Evolutionary conservation across 2,797 vertebrate genomes (phyloP).

Genomic region (Sebastes itinus): DNA sequence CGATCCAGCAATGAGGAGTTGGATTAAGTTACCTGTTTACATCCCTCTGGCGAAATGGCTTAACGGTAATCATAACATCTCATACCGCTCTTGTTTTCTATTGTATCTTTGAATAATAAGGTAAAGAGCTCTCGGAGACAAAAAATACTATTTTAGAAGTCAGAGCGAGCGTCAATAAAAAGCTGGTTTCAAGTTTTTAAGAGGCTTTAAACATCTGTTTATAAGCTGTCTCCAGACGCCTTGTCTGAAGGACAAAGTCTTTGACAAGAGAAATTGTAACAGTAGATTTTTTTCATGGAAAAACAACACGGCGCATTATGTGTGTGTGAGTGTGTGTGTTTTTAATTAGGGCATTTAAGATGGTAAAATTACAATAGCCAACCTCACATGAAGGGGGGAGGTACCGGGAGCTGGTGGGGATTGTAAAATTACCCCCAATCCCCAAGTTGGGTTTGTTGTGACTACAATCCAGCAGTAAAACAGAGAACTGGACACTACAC

Average conservation of each 20-base stretch:
- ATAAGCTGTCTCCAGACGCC: constrained; percentile 40
- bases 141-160: background rate
- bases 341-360: constrained; percentile 35
- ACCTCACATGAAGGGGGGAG: constrained; percentile 19
- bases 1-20: background rate
- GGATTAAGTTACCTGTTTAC: background rate
- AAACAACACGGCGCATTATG: background rate
- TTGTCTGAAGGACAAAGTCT: constrained; percentile 34
- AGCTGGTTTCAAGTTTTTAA: constrained; percentile 41
- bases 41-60: background rate
- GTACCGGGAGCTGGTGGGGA: background rate
- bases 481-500: constrained; percentile 19
- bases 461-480: constrained; percentile 55
- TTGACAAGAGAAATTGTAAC: constrained; percentile 15
- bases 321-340: background rate
- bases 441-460: constrained; percentile 47
- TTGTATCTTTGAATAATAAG: background rate
- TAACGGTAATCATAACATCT: background rate
- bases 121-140: background rate
- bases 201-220: constrained; percentile 55
- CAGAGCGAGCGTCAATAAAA: constrained; percentile 22
- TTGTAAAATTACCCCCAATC: constrained; percentile 17
- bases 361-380: background rate
- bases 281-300: constrained; percentile 29
- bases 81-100: background rate